phyloP scores from a whole-genome alignment of 2,797 vertebrate species.

The Rhinoraja longicauda region DNA sequence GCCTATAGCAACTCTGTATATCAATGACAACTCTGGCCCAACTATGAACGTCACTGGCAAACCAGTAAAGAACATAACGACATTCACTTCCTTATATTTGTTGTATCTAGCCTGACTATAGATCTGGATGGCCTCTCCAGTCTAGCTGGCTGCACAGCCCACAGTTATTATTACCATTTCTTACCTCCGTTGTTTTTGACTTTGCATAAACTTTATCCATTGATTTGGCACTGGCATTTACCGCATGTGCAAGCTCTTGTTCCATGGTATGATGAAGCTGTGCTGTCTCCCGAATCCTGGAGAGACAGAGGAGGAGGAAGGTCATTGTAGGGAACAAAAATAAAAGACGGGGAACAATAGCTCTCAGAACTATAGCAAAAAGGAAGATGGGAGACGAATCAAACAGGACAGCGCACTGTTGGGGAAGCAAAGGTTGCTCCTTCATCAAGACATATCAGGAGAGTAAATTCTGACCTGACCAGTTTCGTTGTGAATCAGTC shows the following conservation, averaged over 20 bases:
- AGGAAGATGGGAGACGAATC: conserved; percentile 1
- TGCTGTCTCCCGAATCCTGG: conserved; percentile 85
- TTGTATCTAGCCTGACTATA: background rate
- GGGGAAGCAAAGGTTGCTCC: background rate
- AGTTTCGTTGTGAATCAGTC: background rate
- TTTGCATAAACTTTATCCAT: conserved; percentile 87
- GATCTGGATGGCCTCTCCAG: background rate
- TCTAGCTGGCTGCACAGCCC: background rate
- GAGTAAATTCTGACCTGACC: background rate
- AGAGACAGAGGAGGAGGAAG: background rate
- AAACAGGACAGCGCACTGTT: background rate
- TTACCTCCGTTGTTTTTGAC: conserved; percentile 75
- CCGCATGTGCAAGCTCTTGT: conserved; percentile 91
- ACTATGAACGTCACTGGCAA: background rate
- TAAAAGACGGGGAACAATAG: background rate
- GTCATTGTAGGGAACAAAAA: conserved; percentile 43
- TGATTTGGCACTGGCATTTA: conserved; percentile 91
- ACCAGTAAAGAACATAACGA: background rate
- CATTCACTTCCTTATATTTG: background rate
- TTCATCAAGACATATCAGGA: background rate
- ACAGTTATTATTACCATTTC: conserved; percentile 20
- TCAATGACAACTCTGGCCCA: no score
- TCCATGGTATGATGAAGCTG: conserved; percentile 81
- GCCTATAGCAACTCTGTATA: no score
- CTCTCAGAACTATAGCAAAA: background rate